Evolutionary conservation across 1,140 invertebrate genomes (phyloP), one percentile per base, ranked within the genome.

Genomic region (Conus ventricosus): DNA sequence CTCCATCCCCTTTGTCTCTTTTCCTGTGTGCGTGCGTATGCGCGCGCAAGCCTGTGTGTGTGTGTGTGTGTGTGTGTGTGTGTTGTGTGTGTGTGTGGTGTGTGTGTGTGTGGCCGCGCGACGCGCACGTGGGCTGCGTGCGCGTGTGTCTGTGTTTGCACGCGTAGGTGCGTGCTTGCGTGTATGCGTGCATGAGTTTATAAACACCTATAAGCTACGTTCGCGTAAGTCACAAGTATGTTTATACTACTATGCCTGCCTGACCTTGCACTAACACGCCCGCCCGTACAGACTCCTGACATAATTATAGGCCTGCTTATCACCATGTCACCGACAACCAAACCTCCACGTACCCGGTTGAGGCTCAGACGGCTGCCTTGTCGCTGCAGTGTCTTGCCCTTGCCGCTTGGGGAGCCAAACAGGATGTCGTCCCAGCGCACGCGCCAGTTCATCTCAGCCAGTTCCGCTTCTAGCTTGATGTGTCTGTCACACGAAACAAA

Each of bases 361-460:
- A 96, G 91, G 88, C 95, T 96, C 51, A 94, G 88, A n/a, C 95
- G 92, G 87, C 95, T 96, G 17, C 95, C 95, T 51, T 95, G 93
- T 15, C 93, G 86, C 80, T 93, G 92, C 53, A 93, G 85, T 63
- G 92, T 93, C 51, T 92, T 90, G 67, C 93, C 92, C 63, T 92
- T 92, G 53, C 92, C 67, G 67, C 67, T 92, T 54, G 92, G 91
- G 11, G 93, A 92, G 0, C 94, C 94, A 86, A 95, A 94, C 91
- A 95, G 92, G 25, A 95, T 95, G 89, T 99, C 98, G 88, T 97
- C 97, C 96, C 97, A 97, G 90, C 97, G 96, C 0, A 99, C 97
- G 91, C 97, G 97, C 99, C 99, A 99, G 51, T 97, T 98, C 98
- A 99, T 99, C 60, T 98, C 98, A 4, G 97, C 98, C 89, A 99